Percentiles rank a stretch among this genome's conserved stretches.
Evolutionary conservation across 2,797 vertebrate genomes (phyloP).

Genomic region (Nasua narica): DNA sequence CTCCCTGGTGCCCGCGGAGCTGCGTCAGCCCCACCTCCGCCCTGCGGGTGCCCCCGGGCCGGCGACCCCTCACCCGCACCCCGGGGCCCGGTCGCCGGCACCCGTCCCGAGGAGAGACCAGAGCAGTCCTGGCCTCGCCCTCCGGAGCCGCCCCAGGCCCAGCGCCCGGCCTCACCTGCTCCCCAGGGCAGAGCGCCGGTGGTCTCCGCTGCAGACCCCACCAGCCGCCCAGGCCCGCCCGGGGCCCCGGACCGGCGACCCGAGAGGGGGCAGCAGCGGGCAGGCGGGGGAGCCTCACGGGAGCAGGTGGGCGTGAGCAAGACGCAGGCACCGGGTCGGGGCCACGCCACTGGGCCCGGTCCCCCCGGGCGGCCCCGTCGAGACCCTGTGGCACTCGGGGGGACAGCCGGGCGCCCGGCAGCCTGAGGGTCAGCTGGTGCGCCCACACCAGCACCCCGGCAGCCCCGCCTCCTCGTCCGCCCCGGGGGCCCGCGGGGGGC

Average conservation of each 20-base stretch:
- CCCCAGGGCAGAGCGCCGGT: accelerated
- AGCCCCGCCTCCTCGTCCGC: accelerated
- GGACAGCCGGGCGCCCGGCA: accelerated
- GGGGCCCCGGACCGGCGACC: accelerated
- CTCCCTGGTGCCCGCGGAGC: neutral
- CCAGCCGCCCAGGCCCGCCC: accelerated
- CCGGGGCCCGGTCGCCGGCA: accelerated
- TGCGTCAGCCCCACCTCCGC: neutral
- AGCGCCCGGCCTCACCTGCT: accelerated
- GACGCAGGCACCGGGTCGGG: neutral
- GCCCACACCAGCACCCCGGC: no score
- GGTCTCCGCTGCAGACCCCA: neutral
- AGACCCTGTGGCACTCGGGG: no score
- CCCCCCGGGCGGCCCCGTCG: neutral
- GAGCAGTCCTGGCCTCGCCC: neutral
- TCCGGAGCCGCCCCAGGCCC: neutral
- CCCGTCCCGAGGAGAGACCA: neutral
- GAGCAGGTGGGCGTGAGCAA: accelerated
- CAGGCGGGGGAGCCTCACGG: accelerated
- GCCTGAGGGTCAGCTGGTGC: neutral
- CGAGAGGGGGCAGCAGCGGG: accelerated
- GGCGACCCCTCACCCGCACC: neutral
- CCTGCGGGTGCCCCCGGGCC: neutral
- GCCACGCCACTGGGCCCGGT: neutral
- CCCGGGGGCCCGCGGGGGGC: accelerated